phyloP scores from a whole-genome alignment of 2,888 invertebrate species.

The Endotricha flammealis region DNA sequence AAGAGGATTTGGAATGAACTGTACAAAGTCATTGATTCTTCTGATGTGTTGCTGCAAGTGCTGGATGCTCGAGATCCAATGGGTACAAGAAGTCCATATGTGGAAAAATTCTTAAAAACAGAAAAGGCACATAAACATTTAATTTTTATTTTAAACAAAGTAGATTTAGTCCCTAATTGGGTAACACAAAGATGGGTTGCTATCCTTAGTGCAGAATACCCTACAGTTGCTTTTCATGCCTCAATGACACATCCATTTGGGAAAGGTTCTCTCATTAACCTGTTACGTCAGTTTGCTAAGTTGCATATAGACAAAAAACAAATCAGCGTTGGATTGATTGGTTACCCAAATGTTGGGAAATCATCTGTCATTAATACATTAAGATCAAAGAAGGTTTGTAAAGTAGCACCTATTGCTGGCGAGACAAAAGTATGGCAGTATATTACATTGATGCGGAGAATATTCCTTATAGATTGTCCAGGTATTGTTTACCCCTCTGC shows the following conservation, averaged over 20 bases:
- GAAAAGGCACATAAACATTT: constrained; percentile 99
- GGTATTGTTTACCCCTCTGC: constrained; percentile 98
- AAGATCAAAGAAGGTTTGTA: constrained; percentile 97
- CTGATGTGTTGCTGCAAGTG: constrained; percentile 97
- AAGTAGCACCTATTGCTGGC: constrained; percentile 98
- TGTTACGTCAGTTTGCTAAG: constrained; percentile 96
- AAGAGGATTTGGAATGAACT: constrained; percentile 99
- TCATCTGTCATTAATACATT: constrained; percentile 98
- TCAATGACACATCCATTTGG: constrained; percentile 99
- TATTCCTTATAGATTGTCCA: constrained; percentile 98
- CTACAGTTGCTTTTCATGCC: constrained; percentile 98
- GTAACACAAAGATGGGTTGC: constrained; percentile 99
- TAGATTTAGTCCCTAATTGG: constrained; percentile 97
- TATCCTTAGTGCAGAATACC: constrained; percentile 94
- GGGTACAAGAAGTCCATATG: constrained; percentile 95
- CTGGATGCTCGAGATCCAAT: constrained; percentile 98
- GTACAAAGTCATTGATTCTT: constrained; percentile 99
- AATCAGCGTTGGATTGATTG: constrained; percentile 99
- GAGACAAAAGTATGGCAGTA: constrained; percentile 99
- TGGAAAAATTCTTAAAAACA: constrained; percentile 93
- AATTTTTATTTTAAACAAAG: constrained; percentile 98
- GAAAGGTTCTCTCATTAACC: constrained; percentile 97
- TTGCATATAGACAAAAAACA: constrained; percentile 98
- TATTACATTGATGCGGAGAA: constrained; percentile 97
- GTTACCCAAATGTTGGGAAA: constrained; percentile 99